Percentiles rank a stretch among this genome's conserved stretches.
These are phyloP conservation scores for Oceanodroma tethys DNA, from an alignment of 2,113 vertebrate genomes.

Conservation along the genomic window DNA sequence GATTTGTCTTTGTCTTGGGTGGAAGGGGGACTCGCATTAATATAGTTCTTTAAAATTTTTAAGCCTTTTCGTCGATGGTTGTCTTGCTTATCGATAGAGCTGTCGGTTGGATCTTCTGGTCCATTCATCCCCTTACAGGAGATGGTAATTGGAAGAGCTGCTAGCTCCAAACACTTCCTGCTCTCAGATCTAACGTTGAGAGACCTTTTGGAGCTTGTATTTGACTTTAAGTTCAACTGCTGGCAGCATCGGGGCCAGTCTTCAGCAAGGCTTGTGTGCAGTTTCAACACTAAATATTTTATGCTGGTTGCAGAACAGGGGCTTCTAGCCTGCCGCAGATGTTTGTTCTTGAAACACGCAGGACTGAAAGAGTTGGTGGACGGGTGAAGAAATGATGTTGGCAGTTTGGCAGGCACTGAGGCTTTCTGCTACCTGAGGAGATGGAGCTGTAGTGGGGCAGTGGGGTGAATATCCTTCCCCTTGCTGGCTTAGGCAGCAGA, in stretches of 20 bases:
- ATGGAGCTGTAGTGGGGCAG: not conserved
- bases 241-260: not conserved
- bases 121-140: not conserved
- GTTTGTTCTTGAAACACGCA: not conserved
- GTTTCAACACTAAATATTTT: not conserved
- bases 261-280: not conserved
- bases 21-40: not conserved
- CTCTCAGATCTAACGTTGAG: fast-evolving
- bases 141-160: not conserved
- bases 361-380: not conserved
- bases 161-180: not conserved
- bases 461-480: not conserved
- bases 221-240: not conserved
- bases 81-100: not conserved
- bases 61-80: fast-evolving
- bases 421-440: not conserved
- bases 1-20: fast-evolving
- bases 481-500: not conserved
- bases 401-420: not conserved
- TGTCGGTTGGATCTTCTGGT: not conserved
- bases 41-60: not conserved
- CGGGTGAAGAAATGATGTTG: fast-evolving
- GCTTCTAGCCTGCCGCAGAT: not conserved
- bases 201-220: not conserved
- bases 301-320: not conserved